A percentile compares a stretch with the other conserved stretches of the same genome.
Conservation (phyloP, 2,113 vertebrate genomes). For the Microcebus jonahi region DNA sequence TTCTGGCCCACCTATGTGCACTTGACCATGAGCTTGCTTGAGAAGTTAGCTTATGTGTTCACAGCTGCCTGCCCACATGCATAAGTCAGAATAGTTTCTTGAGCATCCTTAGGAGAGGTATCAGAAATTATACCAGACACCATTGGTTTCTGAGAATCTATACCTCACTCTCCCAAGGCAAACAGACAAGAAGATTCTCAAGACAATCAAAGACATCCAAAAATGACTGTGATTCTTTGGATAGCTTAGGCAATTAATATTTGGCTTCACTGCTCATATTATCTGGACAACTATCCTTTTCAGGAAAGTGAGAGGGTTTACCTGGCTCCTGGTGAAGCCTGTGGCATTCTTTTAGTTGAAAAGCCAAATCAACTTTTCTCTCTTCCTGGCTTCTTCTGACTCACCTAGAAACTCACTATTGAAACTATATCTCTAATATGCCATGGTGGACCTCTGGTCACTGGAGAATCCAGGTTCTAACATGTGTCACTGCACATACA, state of each 20-base stretch:
- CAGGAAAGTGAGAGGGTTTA: not conserved
- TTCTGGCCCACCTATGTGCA: not conserved
- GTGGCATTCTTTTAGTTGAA: not conserved
- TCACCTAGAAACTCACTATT: not conserved
- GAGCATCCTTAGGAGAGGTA: not conserved
- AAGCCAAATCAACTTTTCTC: not conserved
- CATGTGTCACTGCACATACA: not conserved
- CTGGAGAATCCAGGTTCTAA: not conserved
- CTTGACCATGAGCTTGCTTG: not conserved
- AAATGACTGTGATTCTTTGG: not conserved
- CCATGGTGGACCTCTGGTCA: not conserved
- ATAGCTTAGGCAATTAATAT: not conserved
- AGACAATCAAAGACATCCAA: not conserved
- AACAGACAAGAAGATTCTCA: not conserved
- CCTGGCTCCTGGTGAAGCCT: not conserved
- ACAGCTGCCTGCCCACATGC: not conserved
- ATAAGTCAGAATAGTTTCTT: not conserved
- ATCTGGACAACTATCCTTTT: not conserved
- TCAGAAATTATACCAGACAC: not conserved
- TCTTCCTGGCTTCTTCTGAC: not conserved
- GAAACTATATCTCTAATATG: not conserved
- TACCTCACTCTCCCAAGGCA: not conserved
- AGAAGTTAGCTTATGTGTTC: not conserved
- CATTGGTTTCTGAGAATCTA: not conserved
- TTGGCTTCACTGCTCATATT: not conserved